Evolutionary conservation across 2,888 invertebrate species (phyloP).

Genomic region (Ochropleura leucogaster): DNA sequence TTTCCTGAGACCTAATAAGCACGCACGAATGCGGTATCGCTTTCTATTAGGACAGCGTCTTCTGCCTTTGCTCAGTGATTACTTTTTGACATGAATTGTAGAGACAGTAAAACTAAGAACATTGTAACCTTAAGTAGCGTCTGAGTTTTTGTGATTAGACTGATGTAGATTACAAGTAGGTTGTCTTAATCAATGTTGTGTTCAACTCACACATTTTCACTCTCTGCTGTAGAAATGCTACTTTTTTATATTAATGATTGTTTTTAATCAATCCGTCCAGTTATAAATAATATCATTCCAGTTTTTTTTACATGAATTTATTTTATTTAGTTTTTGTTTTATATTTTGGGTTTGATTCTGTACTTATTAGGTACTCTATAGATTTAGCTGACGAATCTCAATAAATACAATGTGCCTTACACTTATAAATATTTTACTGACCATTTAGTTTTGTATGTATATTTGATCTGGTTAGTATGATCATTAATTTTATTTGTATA

Average conservation of each 20-base stretch:
- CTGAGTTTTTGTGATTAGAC: slow-evolving; percentile 46
- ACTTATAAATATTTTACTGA: slow-evolving; percentile 8
- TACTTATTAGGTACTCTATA: slow-evolving; percentile 4
- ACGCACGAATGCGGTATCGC: neutral
- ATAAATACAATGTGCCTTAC: slow-evolving; percentile 34
- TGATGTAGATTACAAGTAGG: slow-evolving; percentile 57
- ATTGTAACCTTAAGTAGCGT: neutral
- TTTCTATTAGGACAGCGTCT: neutral
- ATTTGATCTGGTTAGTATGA: slow-evolving; percentile 7
- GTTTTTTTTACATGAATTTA: slow-evolving; percentile 12
- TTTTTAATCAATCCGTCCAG: slow-evolving; percentile 23
- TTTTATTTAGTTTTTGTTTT: slow-evolving; percentile 4
- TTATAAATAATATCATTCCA: slow-evolving; percentile 16
- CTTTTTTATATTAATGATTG: slow-evolving; percentile 8
- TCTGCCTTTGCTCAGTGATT: too few relatives aligned
- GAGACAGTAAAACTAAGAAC: neutral
- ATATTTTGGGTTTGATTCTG: neutral
- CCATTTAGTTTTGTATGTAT: slow-evolving; percentile 6
- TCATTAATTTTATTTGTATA: neutral
- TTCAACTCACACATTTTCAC: neutral
- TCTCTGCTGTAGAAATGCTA: slow-evolving; percentile 34
- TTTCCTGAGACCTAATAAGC: too few relatives aligned
- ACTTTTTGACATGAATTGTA: neutral
- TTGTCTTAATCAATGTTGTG: slow-evolving; percentile 12
- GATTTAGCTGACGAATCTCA: slow-evolving; percentile 38